Base-by-base conservation (phyloP, 2,113 vertebrate species). In the Gymnogyps californianus region DNA sequence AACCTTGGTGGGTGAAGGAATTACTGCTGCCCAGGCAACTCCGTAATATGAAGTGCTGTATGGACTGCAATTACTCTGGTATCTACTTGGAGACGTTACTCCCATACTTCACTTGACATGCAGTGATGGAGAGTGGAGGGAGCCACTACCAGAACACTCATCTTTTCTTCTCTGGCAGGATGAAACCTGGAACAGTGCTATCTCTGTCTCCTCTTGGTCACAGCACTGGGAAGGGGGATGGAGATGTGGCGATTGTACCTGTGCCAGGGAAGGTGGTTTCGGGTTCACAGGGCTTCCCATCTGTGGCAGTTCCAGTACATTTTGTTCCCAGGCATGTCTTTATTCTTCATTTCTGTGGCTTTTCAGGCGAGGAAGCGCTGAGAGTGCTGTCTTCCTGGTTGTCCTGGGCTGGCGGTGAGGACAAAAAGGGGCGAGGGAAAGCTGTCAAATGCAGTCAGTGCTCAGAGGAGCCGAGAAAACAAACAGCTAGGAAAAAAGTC, bases 131-230 rank as follows among this genome's bases (percentile, higher is more conserved):
- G 51, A 77, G 5, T 21, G 55, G 54, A 47, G 24, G 15, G 16
- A 66, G 16, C 22, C 6, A 3, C 61, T 67, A 13, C 25, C 10
- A 15, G 15, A 17, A 7, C 29, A 3, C 15, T 69, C 0, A 0
- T 14, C 61, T 71, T 46, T 80, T 58, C 40, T 78, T 24, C 32
- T 69, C 42, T 58, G 46, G 26, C 29, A 82, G 46, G 55, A 46
- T 18, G 32, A 51, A 81, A 28, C 9, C 20, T 82, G 40, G 28
- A 52, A 9, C n/a, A 47, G 7, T 29, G 34, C 57, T 62, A 9
- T 15, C 15, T 58, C 36, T 81, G 3, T 59, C 36, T 81, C 13
- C 26, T 64, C 38, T n/a, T 58, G 44, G 32, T 78, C 32, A 42
- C 34, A 70, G 36, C 22, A 20, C 34, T 77, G 34, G 46, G 20